Percentiles rank a stretch among this genome's conserved stretches.
Evolutionary conservation across 1,140 invertebrate genomes (phyloP).

Genomic region (Cydia splendana): DNA sequence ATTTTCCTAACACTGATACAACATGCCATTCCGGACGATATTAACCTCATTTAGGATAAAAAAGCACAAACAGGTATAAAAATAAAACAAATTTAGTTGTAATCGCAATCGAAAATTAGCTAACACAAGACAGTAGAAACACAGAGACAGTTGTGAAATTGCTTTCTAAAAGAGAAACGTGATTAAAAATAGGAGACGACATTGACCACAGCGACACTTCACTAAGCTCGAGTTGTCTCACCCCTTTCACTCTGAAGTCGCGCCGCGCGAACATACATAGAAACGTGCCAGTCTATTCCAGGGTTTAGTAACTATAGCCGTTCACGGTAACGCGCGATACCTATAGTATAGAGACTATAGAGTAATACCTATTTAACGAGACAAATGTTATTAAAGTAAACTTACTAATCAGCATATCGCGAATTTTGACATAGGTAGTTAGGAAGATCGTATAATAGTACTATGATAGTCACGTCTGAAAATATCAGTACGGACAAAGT

Average conservation of each 20-base stretch:
- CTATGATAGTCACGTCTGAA: too few species aligned
- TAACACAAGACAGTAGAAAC: slow-evolving; percentile 48
- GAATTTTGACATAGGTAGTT: too few species aligned
- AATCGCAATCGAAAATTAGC: slow-evolving; percentile 24
- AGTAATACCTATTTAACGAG: too few species aligned
- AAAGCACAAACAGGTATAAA: slow-evolving; percentile 36
- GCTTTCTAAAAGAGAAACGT: slow-evolving; percentile 53
- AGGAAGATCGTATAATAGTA: too few species aligned
- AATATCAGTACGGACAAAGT: too few species aligned
- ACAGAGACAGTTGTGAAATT: slow-evolving; percentile 60
- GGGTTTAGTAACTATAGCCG: not conserved
- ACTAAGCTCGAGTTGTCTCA: not conserved
- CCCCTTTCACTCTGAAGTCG: not conserved
- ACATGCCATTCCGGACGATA: slow-evolving; percentile 62
- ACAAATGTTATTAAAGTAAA: too few species aligned
- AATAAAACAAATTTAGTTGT: slow-evolving; percentile 3
- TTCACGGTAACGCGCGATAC: not conserved
- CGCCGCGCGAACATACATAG: not conserved
- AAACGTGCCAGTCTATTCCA: not conserved
- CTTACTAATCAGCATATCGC: too few species aligned
- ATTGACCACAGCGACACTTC: slow-evolving; percentile 52
- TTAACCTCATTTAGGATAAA: slow-evolving; percentile 34
- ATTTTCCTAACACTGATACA: slow-evolving; percentile 66
- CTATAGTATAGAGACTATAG: too few species aligned
- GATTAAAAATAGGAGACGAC: slow-evolving; percentile 52